Conservation (phyloP, 1,140 invertebrate genomes). For the Drosophila bocki region DNA sequence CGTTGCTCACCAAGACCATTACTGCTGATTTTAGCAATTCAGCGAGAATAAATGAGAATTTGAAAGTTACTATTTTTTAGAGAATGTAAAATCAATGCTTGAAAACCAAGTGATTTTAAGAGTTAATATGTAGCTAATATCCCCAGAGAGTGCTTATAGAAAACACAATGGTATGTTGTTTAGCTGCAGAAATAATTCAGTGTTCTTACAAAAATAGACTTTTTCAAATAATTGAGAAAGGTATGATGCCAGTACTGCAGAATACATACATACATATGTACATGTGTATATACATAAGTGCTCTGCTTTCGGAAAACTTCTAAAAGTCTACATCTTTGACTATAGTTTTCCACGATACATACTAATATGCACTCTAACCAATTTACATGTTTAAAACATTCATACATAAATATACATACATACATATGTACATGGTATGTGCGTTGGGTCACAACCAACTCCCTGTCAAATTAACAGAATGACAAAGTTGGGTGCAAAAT, state of each 20-base stretch:
- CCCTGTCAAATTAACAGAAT: neutral
- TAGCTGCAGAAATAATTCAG: conserved; percentile 30
- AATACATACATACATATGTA: neutral
- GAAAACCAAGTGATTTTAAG: neutral
- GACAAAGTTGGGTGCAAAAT: neutral
- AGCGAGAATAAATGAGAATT: conserved; percentile 2
- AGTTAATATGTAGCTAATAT: neutral
- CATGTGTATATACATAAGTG: neutral
- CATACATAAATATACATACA: neutral
- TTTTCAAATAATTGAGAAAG: neutral
- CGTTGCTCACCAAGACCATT: conserved; percentile 75
- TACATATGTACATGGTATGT: neutral
- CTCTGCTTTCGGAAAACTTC: too few species aligned
- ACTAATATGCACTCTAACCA: neutral
- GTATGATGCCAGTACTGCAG: neutral
- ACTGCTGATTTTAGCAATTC: conserved; percentile 37
- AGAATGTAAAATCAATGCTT: neutral
- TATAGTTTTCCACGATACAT: neutral
- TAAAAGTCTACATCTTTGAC: neutral
- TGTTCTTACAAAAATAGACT: conserved; percentile 53
- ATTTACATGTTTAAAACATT: neutral
- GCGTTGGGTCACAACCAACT: neutral
- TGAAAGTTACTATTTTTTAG: neutral
- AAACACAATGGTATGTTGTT: neutral
- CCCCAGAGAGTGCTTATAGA: neutral